Base-by-base conservation (phyloP, 1,140 invertebrate genomes). In the Glossosoma conforme region DNA sequence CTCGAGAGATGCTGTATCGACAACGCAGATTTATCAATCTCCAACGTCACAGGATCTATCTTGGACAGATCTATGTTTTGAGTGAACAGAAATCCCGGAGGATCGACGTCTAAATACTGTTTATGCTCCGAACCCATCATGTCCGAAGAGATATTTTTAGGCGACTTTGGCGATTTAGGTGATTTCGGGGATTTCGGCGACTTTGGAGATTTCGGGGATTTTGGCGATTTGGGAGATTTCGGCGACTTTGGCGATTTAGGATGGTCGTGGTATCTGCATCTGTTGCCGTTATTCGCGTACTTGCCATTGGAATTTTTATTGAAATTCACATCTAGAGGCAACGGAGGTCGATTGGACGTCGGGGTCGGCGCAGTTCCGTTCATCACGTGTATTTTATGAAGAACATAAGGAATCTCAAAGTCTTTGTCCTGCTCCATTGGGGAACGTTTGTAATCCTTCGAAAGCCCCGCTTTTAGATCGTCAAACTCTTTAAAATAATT, bases 321-420 rank as follows among this genome's bases (percentile, higher is more conserved):
- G 14, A 58, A 54, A 33, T 41, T 53, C 3, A 41, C 80, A 70
- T 61, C 77, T 54, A 61, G 76, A 40, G 64, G 74, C 43, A 65
- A 76, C 63, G 65, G 61, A 17, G 44, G 36, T 47, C 68, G 67
- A 47, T 67, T 65, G 21, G 65, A 64, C 30, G 65, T 72, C 52
- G 67, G 74, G 1, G 77, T 76, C 0, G 83, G 80, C 0, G 84
- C 84, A 2, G 85, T 88, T 0, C 85, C 86, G 62, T 90, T 89
- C 82, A 89, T 86, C 5, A 89, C 79, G 60, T 89, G 86, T 8
- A 87, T 72, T 61, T 89, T 90, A 61, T 89, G 86, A 18, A 90
- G 70, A 2, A 86, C 85, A 60, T 91, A 91, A 0, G 87, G 85
- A 63, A 91, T 90, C 57, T 91, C 87, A 45, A 76, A 68, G 30